These are phyloP conservation scores for Oegoconia quadripuncta DNA, from an alignment of 2,888 invertebrate genomes.

Conservation along the genomic window DNA sequence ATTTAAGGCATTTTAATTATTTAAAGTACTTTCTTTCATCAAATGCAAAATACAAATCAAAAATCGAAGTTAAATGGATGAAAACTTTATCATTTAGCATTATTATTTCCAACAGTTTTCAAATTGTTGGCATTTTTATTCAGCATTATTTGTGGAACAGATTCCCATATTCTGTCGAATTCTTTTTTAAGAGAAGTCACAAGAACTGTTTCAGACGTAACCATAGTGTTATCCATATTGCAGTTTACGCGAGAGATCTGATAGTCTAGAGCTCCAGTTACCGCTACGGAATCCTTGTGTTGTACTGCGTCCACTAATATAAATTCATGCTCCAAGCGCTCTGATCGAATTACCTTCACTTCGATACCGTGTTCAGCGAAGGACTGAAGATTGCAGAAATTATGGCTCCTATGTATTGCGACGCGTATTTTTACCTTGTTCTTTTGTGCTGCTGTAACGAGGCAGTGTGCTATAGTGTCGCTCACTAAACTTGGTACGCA, in stretches of 20 bases:
- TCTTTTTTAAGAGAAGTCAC: slow-evolving; percentile 40
- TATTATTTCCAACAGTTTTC: slow-evolving; percentile 12
- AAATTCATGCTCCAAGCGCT: slow-evolving; percentile 51
- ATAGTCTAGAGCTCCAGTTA: slow-evolving; percentile 50
- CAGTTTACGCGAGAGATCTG: slow-evolving; percentile 38
- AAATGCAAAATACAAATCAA: no score
- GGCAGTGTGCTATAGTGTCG: slow-evolving; percentile 41
- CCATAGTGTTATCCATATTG: slow-evolving; percentile 42
- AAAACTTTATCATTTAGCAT: no score
- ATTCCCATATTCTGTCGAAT: slow-evolving; percentile 54
- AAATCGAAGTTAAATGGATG: no score
- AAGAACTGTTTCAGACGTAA: slow-evolving; percentile 43
- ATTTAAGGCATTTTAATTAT: slow-evolving; percentile 47
- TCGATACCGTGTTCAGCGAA: slow-evolving; percentile 42
- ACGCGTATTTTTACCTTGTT: slow-evolving; percentile 41
- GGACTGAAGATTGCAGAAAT: slow-evolving; percentile 30
- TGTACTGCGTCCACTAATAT: slow-evolving; percentile 43
- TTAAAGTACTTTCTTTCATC: slow-evolving; percentile 14
- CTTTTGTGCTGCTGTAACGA: slow-evolving; percentile 37
- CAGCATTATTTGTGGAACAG: slow-evolving; percentile 9
- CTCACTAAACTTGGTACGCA: slow-evolving; percentile 51
- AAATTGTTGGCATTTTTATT: slow-evolving; percentile 10
- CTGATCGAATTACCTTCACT: slow-evolving; percentile 43
- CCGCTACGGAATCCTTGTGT: slow-evolving; percentile 38
- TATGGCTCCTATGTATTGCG: slow-evolving; percentile 39